Evolutionary conservation across 1,140 invertebrate genomes (phyloP), one percentile per base, ranked within the genome.

Genomic region (Euschistus heros): DNA sequence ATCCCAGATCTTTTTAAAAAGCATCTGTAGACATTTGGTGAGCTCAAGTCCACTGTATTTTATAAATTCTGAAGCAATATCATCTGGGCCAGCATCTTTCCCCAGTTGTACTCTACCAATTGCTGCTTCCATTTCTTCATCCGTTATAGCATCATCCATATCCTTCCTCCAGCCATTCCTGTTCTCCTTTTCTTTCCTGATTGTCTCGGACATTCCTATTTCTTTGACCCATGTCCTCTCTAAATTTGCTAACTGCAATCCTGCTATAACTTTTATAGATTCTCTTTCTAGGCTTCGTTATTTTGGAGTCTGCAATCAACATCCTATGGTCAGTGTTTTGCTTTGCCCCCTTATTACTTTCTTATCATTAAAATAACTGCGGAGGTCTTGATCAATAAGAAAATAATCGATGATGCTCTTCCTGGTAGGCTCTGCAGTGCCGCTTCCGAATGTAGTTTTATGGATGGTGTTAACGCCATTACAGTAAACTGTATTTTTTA

Each of bases 191-290:
- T 44, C 17, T 54, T 54, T 18, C 8, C 22, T 8, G 17, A 18
- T 18, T 18, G 18, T 22, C 52, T 54, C 18, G 52, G 22, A 22
- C 8, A 44, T 69, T 44, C 54, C 63, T 52, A 64, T 66, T 61
- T 50, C 63, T 67, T 64, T 54, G 26, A 60, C 18, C 65, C 10
- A 44, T 44, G n/a, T n/a, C n/a, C n/a, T n/a, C n/a, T 60, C 59
- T 65, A 7, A 24, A 6, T 7, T 17, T 15, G 10, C 27, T 17
- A 60, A 60, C 57, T 10, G 13, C 6, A 60, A 60, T 60, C 15
- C 42, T 44, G 42, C 42, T 44, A 17, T 44, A 44, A 44, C 42
- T 44, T 17, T 44, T 44, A 44, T 44, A 10, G 42, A 44, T 44
- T 44, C 17, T 44, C 42, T 44, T 44, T 44, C 42, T 44, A 44